Evolutionary conservation across 2,888 invertebrate genomes (phyloP).

Genomic region (Lasioglossum calceatum): DNA sequence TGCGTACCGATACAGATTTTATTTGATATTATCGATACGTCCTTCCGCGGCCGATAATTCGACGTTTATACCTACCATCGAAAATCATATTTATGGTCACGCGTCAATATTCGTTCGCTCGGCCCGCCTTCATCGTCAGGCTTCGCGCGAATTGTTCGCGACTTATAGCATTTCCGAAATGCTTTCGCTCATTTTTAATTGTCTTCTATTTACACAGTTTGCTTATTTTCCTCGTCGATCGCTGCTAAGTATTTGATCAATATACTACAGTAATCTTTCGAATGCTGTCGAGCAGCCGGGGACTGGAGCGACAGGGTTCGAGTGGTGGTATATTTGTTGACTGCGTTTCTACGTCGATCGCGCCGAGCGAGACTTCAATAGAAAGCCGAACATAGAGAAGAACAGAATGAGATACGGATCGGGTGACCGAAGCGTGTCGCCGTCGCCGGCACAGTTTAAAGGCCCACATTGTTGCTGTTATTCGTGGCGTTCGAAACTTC

Average conservation of each 20-base stretch:
- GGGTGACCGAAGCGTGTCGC: too few relatives aligned
- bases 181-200: not conserved
- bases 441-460: too few relatives aligned
- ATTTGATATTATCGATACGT: constrained; percentile 63
- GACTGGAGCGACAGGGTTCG: too few relatives aligned
- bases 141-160: not conserved
- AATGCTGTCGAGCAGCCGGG: too few relatives aligned
- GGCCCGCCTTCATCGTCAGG: constrained; percentile 17
- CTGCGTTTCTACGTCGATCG: too few relatives aligned
- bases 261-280: too few relatives aligned
- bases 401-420: too few relatives aligned
- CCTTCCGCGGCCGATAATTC: constrained; percentile 56
- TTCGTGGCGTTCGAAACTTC: too few relatives aligned
- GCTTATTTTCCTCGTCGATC: not conserved
- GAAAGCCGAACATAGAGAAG: too few relatives aligned
- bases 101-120: constrained; percentile 59
- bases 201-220: not conserved
- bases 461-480: too few relatives aligned
- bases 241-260: not conserved
- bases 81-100: constrained; percentile 60
- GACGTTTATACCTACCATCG: constrained; percentile 58
- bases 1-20: constrained; percentile 59
- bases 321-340: too few relatives aligned
- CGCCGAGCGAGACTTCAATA: too few relatives aligned
- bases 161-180: not conserved